Conservation (phyloP, 2,113 vertebrate genomes). For the Anser brachyrhynchus region DNA sequence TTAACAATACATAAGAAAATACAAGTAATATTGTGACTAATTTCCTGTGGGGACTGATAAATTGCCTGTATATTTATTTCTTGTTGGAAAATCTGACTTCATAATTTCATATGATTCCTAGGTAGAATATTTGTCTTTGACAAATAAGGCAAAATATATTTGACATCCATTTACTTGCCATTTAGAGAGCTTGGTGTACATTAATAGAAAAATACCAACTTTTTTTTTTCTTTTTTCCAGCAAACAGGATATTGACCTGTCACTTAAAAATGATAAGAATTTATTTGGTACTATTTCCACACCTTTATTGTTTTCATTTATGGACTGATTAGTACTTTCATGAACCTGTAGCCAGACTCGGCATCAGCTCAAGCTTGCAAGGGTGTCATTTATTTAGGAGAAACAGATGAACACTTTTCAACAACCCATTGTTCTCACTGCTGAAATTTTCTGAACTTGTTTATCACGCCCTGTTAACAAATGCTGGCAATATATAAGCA, state of each 20-base stretch:
- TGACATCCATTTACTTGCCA: background rate
- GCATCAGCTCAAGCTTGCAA: background rate
- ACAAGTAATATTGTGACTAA: conserved; percentile 41
- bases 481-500: background rate
- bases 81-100: conserved; percentile 42
- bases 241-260: background rate
- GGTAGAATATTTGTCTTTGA: background rate
- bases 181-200: background rate
- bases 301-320: background rate
- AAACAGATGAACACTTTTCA: background rate
- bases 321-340: background rate
- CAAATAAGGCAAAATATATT: conserved; percentile 2
- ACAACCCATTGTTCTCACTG: background rate
- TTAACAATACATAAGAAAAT: conserved; percentile 41
- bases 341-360: background rate
- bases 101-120: conserved; percentile 14
- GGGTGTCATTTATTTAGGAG: background rate
- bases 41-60: conserved; percentile 45
- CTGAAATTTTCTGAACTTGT: background rate
- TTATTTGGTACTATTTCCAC: background rate
- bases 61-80: conserved; percentile 36
- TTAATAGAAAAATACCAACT: background rate
- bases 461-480: background rate
- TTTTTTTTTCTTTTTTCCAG: too few relatives aligned
- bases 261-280: background rate